Conservation (phyloP, 2,888 invertebrate species). For the Ligdia adustata region DNA sequence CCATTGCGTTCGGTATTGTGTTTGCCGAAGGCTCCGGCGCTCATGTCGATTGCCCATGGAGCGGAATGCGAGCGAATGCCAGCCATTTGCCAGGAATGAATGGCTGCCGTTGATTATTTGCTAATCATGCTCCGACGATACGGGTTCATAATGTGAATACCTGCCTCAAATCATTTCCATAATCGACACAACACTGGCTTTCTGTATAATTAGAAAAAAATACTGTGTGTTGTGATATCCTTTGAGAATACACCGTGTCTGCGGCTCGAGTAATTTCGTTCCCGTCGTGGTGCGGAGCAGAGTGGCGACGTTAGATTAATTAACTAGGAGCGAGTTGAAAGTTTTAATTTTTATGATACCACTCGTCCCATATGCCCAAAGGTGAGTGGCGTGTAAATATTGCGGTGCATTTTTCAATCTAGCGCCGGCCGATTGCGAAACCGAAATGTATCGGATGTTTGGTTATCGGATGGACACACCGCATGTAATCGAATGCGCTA, state of each 20-base stretch:
- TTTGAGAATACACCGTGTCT: slow-evolving; percentile 59
- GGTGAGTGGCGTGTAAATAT: slow-evolving; percentile 31
- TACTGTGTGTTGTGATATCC: slow-evolving; percentile 44
- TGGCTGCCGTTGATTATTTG: slow-evolving; percentile 55
- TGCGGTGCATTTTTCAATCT: slow-evolving; percentile 56
- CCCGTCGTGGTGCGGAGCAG: slow-evolving; percentile 51
- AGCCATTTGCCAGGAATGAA: slow-evolving; percentile 63
- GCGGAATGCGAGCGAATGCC: slow-evolving; percentile 55
- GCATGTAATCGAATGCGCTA: slow-evolving; percentile 67
- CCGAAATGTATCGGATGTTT: slow-evolving; percentile 61
- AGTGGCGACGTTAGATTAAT: slow-evolving; percentile 54
- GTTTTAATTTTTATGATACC: slow-evolving; percentile 66
- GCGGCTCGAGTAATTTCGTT: slow-evolving; percentile 62
- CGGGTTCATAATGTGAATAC: slow-evolving; percentile 40
- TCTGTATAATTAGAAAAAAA: slow-evolving; percentile 53
- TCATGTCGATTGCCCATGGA: slow-evolving; percentile 76
- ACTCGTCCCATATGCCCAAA: slow-evolving; percentile 23
- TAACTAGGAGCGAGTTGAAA: slow-evolving; percentile 58
- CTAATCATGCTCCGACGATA: slow-evolving; percentile 56
- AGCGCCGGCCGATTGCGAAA: slow-evolving; percentile 46
- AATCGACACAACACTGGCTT: slow-evolving; percentile 31
- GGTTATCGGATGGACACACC: slow-evolving; percentile 58
- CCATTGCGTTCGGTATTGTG: slow-evolving; percentile 72
- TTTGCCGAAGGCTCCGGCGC: slow-evolving; percentile 75
- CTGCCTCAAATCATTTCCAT: slow-evolving; percentile 30